Conservation (phyloP, 2,888 invertebrate species). For the Synanthedon andrenaeformis region DNA sequence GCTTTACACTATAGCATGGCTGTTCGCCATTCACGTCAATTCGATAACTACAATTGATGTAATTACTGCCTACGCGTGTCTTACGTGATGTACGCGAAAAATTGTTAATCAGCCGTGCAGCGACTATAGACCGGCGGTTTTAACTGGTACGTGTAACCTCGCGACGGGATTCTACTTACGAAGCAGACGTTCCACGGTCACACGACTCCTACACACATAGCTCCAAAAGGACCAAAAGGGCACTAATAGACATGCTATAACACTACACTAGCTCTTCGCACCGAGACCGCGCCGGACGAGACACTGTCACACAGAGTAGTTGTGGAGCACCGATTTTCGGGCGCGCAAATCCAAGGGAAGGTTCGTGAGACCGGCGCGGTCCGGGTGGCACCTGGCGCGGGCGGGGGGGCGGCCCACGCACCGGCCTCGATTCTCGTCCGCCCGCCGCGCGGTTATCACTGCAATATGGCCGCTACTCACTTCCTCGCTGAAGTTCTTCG, state of each 20-base stretch:
- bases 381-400: conserved; percentile 52
- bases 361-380: conserved; percentile 71
- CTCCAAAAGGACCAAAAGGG: conserved; percentile 60
- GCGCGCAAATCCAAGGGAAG: conserved; percentile 71
- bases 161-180: conserved; percentile 54
- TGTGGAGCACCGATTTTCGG: conserved; percentile 62
- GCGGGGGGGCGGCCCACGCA: conserved; percentile 70
- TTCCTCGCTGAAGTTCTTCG: conserved; percentile 71
- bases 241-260: conserved; percentile 51
- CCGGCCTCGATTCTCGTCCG: conserved; percentile 72
- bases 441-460: conserved; percentile 72
- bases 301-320: conserved; percentile 61
- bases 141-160: conserved; percentile 27
- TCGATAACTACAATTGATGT: conserved; percentile 33
- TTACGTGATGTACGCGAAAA: conserved; percentile 24
- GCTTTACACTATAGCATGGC: background rate
- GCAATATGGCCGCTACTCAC: conserved; percentile 72
- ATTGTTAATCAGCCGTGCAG: conserved; percentile 14
- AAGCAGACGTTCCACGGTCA: conserved; percentile 60
- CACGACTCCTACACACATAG: conserved; percentile 60
- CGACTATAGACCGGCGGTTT: conserved; percentile 12
- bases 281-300: conserved; percentile 56
- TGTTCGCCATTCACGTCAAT: conserved; percentile 48
- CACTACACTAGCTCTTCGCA: conserved; percentile 53
- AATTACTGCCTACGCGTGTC: conserved; percentile 31